Percentiles rank a stretch among this genome's conserved stretches.
Conservation (phyloP, 2,888 invertebrate genomes). For the Euproctis similis region DNA sequence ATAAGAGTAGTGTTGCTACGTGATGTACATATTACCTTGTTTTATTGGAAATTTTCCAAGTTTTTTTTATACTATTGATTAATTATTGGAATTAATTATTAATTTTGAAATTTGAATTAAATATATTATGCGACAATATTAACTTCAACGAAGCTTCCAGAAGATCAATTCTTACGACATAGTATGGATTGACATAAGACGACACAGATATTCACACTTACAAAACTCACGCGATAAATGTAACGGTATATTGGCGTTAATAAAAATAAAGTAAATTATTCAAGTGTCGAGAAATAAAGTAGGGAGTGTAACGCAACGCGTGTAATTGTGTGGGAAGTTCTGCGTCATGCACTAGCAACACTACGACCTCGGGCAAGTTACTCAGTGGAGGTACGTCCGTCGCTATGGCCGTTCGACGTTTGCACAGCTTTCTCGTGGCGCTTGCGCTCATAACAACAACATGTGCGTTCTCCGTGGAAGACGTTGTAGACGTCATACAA, state of each 20-base stretch:
- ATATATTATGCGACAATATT: too few relatives aligned
- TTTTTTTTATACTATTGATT: too few relatives aligned
- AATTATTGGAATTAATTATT: too few relatives aligned
- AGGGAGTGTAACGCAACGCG: too few relatives aligned
- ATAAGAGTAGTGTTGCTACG: constrained; percentile 16
- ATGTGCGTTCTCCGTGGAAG: constrained; percentile 67
- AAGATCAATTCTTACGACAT: too few relatives aligned
- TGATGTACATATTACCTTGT: neutral
- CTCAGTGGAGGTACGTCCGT: constrained; percentile 52
- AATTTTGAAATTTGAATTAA: too few relatives aligned
- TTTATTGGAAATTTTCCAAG: constrained; percentile 3
- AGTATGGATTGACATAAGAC: too few relatives aligned
- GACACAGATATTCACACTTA: too few relatives aligned
- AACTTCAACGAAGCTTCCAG: too few relatives aligned
- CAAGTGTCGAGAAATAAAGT: neutral
- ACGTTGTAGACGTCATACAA: constrained; percentile 77
- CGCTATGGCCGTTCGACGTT: constrained; percentile 52
- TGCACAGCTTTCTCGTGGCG: constrained; percentile 42
- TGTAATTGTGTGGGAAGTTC: too few relatives aligned
- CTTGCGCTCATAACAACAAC: constrained; percentile 36
- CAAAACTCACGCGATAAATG: neutral
- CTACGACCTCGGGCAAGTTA: constrained; percentile 38
- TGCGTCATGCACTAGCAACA: constrained; percentile 27
- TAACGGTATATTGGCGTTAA: neutral
- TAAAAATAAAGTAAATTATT: neutral